These are phyloP conservation scores for Mesoclemmys tuberculata DNA, from an alignment of 2,113 vertebrate species.

Conservation along the genomic window DNA sequence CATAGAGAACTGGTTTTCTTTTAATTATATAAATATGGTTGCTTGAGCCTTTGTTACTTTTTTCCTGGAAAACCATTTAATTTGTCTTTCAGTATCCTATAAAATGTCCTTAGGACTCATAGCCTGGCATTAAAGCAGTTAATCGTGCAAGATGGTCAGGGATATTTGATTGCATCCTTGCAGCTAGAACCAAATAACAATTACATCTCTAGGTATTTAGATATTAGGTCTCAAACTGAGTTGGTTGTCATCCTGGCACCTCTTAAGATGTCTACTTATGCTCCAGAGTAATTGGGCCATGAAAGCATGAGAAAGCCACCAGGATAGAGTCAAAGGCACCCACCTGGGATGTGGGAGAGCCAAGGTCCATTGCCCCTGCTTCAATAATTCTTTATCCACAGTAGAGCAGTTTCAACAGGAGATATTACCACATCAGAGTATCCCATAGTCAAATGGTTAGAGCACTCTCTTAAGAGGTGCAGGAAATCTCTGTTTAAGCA, in stretches of 20 bases:
- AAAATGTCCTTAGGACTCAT: not conserved
- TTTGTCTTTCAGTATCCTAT: not conserved
- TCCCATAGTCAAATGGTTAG: not conserved
- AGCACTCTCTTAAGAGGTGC: not conserved
- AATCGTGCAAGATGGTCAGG: rapidly evolving
- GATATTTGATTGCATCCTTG: not conserved
- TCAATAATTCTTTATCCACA: not conserved
- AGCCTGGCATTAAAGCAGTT: not conserved
- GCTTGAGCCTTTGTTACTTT: not conserved
- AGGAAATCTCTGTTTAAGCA: not conserved
- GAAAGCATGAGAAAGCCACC: not conserved
- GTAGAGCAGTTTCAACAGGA: not conserved
- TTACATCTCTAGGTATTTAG: not conserved
- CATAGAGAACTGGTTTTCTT: not conserved
- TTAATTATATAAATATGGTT: not conserved
- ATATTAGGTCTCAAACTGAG: not conserved
- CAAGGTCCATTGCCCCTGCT: not conserved
- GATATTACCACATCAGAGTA: not conserved
- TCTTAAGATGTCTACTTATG: not conserved
- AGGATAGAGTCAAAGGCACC: not conserved
- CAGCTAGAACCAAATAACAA: not conserved
- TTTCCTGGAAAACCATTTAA: not conserved
- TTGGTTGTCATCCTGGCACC: not conserved
- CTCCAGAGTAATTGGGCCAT: not conserved
- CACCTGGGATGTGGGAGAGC: not conserved